Evolutionary conservation across 2,888 invertebrate species (phyloP).

Genomic region (Nasonia oneida): DNA sequence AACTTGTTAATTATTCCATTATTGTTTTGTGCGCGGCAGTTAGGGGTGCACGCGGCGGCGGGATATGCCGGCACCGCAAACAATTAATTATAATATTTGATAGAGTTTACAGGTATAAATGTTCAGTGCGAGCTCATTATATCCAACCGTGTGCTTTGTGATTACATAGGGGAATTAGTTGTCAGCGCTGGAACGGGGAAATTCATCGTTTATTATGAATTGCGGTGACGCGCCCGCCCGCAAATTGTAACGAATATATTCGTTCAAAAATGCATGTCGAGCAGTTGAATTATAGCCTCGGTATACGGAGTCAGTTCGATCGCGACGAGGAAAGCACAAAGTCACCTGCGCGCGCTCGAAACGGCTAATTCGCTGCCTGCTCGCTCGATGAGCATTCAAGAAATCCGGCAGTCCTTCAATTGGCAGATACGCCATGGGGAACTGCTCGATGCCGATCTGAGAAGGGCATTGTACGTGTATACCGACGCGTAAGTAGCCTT

Average conservation of each 20-base stretch:
- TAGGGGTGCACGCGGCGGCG: too few relatives aligned
- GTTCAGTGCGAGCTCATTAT: constrained; percentile 40
- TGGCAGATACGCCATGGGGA: not conserved
- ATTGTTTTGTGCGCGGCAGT: constrained; percentile 38
- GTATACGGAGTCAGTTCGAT: too few relatives aligned
- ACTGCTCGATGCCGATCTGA: constrained; percentile 31
- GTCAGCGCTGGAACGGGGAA: not conserved
- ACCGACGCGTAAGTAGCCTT: constrained; percentile 35
- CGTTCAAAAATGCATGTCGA: not conserved
- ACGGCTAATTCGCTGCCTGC: too few relatives aligned
- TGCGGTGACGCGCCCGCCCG: not conserved
- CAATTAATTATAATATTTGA: constrained; percentile 62
- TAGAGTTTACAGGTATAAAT: constrained; percentile 36
- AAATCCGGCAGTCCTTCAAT: not conserved
- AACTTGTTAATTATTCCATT: constrained; percentile 57
- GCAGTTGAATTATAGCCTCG: not conserved
- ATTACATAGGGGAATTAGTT: constrained; percentile 55
- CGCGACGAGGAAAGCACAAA: too few relatives aligned
- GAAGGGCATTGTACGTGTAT: not conserved
- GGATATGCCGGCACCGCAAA: not conserved
- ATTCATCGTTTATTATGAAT: constrained; percentile 36
- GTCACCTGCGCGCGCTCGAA: too few relatives aligned
- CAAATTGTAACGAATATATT: constrained; percentile 1
- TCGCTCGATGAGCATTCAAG: constrained; percentile 16
- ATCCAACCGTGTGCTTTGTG: constrained; percentile 23